Evolutionary conservation across 1,140 invertebrate species (phyloP).

Genomic region (Brachionus sp.): DNA sequence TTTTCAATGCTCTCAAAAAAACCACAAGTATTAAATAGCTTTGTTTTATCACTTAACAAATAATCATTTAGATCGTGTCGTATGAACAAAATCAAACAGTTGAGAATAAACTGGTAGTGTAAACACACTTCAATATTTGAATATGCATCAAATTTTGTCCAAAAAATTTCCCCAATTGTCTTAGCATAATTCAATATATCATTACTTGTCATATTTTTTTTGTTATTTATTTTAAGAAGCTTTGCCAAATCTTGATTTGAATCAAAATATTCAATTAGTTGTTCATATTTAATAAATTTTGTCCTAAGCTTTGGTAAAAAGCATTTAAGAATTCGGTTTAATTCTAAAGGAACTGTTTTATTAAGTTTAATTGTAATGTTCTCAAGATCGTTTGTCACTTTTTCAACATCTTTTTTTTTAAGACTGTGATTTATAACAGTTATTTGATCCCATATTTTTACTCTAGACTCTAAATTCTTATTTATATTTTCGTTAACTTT

Average conservation of each 20-base stretch:
- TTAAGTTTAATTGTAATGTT: slow-evolving; percentile 51
- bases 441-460: background rate
- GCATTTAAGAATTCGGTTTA: slow-evolving; percentile 51
- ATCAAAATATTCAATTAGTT: background rate
- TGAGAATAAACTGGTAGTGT: slow-evolving; percentile 51
- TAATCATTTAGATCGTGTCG: slow-evolving; percentile 52
- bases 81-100: slow-evolving; percentile 51
- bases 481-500: background rate
- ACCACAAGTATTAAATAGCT: slow-evolving; percentile 11
- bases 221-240: slow-evolving; percentile 48
- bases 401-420: slow-evolving; percentile 48
- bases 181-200: slow-evolving; percentile 53
- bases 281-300: slow-evolving; percentile 49
- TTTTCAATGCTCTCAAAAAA: background rate
- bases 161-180: slow-evolving; percentile 55
- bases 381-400: slow-evolving; percentile 53
- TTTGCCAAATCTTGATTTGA: slow-evolving; percentile 51
- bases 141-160: slow-evolving; percentile 50
- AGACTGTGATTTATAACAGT: slow-evolving; percentile 7
- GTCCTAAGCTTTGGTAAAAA: slow-evolving; percentile 50
- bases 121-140: slow-evolving; percentile 53
- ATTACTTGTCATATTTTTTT: slow-evolving; percentile 49
- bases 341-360: slow-evolving; percentile 53
- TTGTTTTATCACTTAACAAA: slow-evolving; percentile 45
- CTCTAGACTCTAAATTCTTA: background rate